Percentiles rank a stretch among this genome's conserved stretches.
phyloP scores from a whole-genome alignment of 2,113 vertebrate species.

The Megaleporinus macrocephalus region DNA sequence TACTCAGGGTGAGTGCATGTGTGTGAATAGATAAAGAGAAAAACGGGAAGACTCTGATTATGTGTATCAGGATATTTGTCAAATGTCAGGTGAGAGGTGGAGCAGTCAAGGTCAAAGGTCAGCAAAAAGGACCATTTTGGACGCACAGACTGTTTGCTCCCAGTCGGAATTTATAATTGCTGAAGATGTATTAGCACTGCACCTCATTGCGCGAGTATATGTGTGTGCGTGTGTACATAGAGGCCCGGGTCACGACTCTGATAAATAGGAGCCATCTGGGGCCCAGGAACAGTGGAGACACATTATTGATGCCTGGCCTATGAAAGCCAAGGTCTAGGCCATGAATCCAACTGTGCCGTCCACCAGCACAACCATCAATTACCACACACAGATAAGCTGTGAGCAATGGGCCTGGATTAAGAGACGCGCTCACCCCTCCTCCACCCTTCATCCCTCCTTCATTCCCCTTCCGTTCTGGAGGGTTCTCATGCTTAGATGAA shows the following conservation, averaged over 20 bases:
- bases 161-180: slow-evolving; percentile 15
- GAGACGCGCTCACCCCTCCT: slow-evolving; percentile 58
- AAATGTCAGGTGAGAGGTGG: not conserved
- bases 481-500: slow-evolving; percentile 15
- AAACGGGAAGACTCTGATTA: not conserved
- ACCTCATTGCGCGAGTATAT: not conserved
- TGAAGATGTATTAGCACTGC: slow-evolving; percentile 36
- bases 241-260: slow-evolving; percentile 59
- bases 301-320: slow-evolving; percentile 84
- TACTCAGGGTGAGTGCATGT: not conserved
- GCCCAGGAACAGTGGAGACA: slow-evolving; percentile 67
- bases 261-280: slow-evolving; percentile 78
- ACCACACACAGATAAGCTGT: slow-evolving; percentile 80
- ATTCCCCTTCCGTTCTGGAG: slow-evolving; percentile 11
- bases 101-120: not conserved
- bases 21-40: not conserved
- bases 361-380: slow-evolving; percentile 81
- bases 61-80: not conserved
- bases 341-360: slow-evolving; percentile 77
- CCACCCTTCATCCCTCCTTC: not conserved
- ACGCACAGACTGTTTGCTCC: not conserved
- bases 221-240: slow-evolving; percentile 42
- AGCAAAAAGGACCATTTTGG: not conserved
- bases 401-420: slow-evolving; percentile 80
- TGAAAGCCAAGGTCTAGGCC: slow-evolving; percentile 84